Base-by-base conservation (phyloP, 2,888 invertebrate genomes). In the Tachina lurida region DNA sequence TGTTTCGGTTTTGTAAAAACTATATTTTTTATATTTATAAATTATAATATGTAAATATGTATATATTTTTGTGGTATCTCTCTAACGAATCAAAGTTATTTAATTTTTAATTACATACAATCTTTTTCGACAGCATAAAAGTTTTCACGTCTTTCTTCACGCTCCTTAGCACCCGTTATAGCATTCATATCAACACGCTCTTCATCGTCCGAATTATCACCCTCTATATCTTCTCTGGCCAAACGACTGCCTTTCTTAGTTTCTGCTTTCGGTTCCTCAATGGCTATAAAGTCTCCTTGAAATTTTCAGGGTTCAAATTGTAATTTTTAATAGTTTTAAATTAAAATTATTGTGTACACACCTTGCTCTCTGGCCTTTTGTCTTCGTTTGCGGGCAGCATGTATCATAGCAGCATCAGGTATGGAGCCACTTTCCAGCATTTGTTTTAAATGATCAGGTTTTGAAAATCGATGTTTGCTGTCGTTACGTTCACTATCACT, bases 351-450 rank as follows among this genome's bases (percentile, higher is more conserved):
- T 7, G 5, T 31, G 65, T 45, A 47, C 67, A 39, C 84, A 90
- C 95, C 95, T 92, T 96, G 95, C 93, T 98, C 98, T 92, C 99
- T 94, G 87, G 98, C 98, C 94, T 97, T 95, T 93, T 99, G 99
- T 90, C 99, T 94, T 87, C 97, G 95, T 93, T 99, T 99, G 90
- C 98, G 95, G 13, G 98, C 98, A 88, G 98, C 98, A 94, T 99
- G 99, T 92, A 99, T 99, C 94, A 98, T 97, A 74, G 98, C 98
- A 12, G 99, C 99, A 94, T 99, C 99, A 12, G 99, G 99, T 91
- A 99, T 99, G 88, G 96, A 96, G 17, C 98, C 98, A 91, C 97
- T 96, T 93, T 96, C 96, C 87, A 97, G 93, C 89, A 97, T 95
- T 89, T 96, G 95, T 91, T 96, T 96, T 89, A 97, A 95, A 87